phyloP scores from a whole-genome alignment of 2,113 vertebrate genomes.

The Podarcis muralis region DNA sequence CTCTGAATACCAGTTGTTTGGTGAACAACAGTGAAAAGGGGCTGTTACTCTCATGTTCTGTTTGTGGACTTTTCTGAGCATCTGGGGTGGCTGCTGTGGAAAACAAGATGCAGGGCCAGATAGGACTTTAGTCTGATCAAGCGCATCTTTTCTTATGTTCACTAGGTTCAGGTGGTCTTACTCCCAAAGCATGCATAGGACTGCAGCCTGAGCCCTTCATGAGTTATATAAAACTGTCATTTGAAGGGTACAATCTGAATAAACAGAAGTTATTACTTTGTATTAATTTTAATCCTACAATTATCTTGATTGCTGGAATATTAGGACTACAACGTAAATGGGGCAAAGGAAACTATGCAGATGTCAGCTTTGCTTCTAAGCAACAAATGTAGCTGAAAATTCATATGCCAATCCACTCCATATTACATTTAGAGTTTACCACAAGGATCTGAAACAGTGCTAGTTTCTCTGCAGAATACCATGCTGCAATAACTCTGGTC shows the following conservation, averaged over 20 bases:
- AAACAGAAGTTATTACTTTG: neutral
- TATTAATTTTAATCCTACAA: neutral
- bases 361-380: neutral
- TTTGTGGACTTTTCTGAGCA: neutral
- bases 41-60: neutral
- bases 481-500: neutral
- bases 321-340: neutral
- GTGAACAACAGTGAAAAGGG: neutral
- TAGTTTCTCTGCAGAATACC: neutral
- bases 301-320: neutral
- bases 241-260: neutral
- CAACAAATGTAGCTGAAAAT: neutral
- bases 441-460: neutral
- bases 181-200: neutral
- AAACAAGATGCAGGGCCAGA: neutral
- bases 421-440: neutral
- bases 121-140: neutral
- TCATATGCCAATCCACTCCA: neutral
- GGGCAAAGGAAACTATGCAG: neutral
- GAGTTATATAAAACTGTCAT: neutral
- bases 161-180: neutral
- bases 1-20: neutral
- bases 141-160: neutral
- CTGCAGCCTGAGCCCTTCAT: neutral
- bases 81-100: too few species aligned